Evolutionary conservation across 2,888 invertebrate genomes (phyloP), one percentile per base, ranked within the genome.

Genomic region (Tenthredo distinguenda): DNA sequence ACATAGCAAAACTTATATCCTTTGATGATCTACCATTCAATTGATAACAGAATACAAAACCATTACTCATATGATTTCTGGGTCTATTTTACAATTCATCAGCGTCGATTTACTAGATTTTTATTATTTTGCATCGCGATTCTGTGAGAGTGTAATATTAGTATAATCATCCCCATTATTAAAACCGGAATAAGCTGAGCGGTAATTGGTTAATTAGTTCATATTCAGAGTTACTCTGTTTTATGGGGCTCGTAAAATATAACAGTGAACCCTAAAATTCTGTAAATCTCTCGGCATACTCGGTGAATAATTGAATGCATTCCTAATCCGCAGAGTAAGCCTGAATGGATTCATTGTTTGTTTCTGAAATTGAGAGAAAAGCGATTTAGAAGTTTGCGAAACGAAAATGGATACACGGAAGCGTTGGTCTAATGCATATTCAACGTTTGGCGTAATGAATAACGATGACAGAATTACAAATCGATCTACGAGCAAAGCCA

Each of bases 401-500:
- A 81, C 81, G 18, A 21, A n/a, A 81, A 62, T 40, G 37, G 18
- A 40, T 21, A 62, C 9, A 62, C 40, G 21, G 40, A 40, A 26
- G 15, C 58, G 62, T 21, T 62, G 79, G 21, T 81, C 21, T 81
- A 37, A 37, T 40, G 21, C 21, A 62, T 40, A 31, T 40, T 37
- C 37, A 81, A 81, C 34, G 58, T 40, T 50, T 62, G 26, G 6
- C 21, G 58, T 81, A 26, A 81, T 81, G 81, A 62, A 81, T 81
- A 81, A 62, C 40, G 62, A 62, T 40, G n/a, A 21, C 9, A 62
- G 21, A 81, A 81, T 81, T 40, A 58, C 40, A 40, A 81, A 81
- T 81, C 62, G 79, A 81, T 81, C 62, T 50, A 81, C 12, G 5
- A 81, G n/a, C 1, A 62, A 81, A 37, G 62, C 79, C 81, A 58